These are phyloP conservation scores for Zaprionus obscuricornis DNA, from an alignment of 2,888 invertebrate genomes.

Conservation along the genomic window DNA sequence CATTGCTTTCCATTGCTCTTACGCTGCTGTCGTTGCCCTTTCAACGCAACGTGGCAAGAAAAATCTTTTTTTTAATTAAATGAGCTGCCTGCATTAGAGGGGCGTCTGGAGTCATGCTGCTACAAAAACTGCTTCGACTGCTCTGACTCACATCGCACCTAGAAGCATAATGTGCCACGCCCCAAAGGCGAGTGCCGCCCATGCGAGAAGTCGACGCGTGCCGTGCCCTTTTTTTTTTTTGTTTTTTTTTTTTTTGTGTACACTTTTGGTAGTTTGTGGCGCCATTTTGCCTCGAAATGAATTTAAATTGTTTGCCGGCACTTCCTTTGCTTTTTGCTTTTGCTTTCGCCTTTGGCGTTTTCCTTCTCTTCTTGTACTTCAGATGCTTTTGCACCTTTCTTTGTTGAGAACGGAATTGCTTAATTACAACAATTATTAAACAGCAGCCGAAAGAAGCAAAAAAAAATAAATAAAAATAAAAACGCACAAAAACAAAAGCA, in stretches of 20 bases:
- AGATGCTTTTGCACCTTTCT: constrained; percentile 50
- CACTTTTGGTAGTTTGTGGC: constrained; percentile 74
- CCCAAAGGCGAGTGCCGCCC: constrained; percentile 12
- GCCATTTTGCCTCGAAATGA: constrained; percentile 75
- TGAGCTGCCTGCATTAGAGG: constrained; percentile 61
- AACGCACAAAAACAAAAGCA: neutral
- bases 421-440: constrained; percentile 81
- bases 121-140: constrained; percentile 25
- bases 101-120: constrained; percentile 59
- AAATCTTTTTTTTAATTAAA: constrained; percentile 77
- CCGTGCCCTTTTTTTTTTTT: constrained; percentile 33
- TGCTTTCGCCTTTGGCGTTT: constrained; percentile 45
- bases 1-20: neutral
- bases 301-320: constrained; percentile 75
- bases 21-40: neutral
- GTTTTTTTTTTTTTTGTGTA: no score
- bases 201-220: constrained; percentile 13
- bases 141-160: constrained; percentile 61
- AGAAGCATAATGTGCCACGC: constrained; percentile 36
- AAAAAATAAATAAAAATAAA: neutral
- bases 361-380: constrained; percentile 11
- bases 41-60: constrained; percentile 36
- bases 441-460: constrained; percentile 60
- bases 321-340: constrained; percentile 67
- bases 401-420: constrained; percentile 70